Evolutionary conservation across 2,113 vertebrate species (phyloP).

Genomic region (Psittacus erithacus): DNA sequence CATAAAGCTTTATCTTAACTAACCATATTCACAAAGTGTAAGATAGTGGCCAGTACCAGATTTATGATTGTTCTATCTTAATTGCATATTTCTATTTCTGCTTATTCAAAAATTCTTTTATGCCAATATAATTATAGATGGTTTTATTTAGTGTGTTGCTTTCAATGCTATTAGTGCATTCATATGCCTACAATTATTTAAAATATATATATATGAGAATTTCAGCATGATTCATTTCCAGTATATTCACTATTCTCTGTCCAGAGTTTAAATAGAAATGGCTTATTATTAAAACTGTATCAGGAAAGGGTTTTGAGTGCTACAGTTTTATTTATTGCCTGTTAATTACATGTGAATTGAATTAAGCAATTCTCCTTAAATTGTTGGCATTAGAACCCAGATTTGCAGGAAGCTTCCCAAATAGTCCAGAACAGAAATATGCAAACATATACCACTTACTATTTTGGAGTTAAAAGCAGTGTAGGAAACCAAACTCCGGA

Average conservation of each 20-base stretch:
- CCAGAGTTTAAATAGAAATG: background rate
- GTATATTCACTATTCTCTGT: background rate
- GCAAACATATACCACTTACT: background rate
- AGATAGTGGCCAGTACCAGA: background rate
- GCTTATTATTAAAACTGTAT: background rate
- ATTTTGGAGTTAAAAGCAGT: background rate
- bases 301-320: background rate
- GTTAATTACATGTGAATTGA: background rate
- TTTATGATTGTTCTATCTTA: background rate
- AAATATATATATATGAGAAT: background rate
- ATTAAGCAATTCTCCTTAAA: background rate
- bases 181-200: background rate
- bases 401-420: slow-evolving; percentile 39
- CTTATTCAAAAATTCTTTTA: background rate
- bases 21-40: background rate
- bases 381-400: background rate
- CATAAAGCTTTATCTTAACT: background rate
- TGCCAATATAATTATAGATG: background rate
- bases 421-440: background rate
- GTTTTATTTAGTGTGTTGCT: background rate
- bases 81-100: background rate
- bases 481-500: background rate
- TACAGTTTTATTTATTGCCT: background rate
- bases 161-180: background rate
- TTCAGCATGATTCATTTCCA: background rate